A percentile compares a stretch with the other conserved stretches of the same genome.
phyloP scores from a whole-genome alignment of 2,113 vertebrate species.

The Galemys pyrenaicus region DNA sequence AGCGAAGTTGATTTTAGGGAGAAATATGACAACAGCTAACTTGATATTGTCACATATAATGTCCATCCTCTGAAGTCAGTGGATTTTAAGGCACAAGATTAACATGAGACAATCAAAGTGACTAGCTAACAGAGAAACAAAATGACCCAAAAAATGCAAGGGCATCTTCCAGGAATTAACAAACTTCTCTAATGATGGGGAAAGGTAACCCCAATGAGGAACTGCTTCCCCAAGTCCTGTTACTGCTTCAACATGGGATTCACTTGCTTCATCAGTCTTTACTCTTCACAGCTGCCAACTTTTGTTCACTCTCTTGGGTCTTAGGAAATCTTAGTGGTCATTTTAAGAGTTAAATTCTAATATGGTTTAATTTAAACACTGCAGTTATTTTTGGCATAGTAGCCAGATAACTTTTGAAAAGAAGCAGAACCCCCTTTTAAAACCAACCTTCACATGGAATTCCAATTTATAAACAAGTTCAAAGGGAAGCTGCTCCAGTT shows the following conservation, averaged over 20 bases:
- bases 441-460: neutral
- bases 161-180: neutral
- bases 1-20: neutral
- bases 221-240: neutral
- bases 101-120: neutral
- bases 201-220: neutral
- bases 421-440: conserved; percentile 12
- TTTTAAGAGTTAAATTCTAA: conserved; percentile 1
- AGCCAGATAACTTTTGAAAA: conserved; percentile 31
- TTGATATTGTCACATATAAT: neutral
- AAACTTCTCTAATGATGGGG: neutral
- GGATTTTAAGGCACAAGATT: neutral
- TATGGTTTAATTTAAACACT: conserved; percentile 14
- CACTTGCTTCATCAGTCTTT: neutral
- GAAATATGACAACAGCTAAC: neutral
- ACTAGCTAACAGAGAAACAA: neutral
- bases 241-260: neutral
- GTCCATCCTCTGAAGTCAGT: neutral
- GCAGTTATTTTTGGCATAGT: conserved; percentile 29
- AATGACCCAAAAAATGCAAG: neutral
- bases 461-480: neutral
- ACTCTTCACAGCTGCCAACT: neutral
- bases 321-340: neutral
- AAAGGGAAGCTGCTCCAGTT: neutral
- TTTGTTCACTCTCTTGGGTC: neutral